Percentiles rank a stretch among this genome's conserved stretches.
Conservation (phyloP, 1,140 invertebrate species). For the Gonioctena quinquepunctata region DNA sequence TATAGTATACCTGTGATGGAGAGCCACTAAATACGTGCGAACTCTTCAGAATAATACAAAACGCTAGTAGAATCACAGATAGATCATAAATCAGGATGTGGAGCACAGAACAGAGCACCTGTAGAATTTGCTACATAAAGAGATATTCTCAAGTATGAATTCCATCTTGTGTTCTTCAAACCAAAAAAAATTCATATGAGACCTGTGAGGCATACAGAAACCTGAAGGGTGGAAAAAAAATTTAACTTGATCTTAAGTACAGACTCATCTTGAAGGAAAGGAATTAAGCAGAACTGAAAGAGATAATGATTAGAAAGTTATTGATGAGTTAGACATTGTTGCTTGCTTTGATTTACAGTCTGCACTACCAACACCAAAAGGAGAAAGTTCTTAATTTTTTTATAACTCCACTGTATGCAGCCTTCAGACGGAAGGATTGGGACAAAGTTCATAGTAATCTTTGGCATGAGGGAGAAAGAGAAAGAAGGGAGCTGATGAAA, state of each 20-base stretch:
- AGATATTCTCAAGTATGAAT: not conserved
- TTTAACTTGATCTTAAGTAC: no score
- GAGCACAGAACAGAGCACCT: no score
- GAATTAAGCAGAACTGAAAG: slow-evolving; percentile 32
- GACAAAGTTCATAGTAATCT: slow-evolving; percentile 28
- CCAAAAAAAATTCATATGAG: no score
- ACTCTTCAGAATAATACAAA: not conserved
- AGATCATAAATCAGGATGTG: no score
- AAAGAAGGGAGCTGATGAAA: slow-evolving; percentile 34
- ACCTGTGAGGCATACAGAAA: no score
- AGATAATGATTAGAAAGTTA: slow-evolving; percentile 20
- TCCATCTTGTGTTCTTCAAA: not conserved
- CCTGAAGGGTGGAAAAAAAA: no score
- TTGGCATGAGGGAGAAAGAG: slow-evolving; percentile 41
- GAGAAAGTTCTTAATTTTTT: slow-evolving; percentile 48
- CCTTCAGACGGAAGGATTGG: slow-evolving; percentile 20
- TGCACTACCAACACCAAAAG: slow-evolving; percentile 44
- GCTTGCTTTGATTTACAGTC: slow-evolving; percentile 50
- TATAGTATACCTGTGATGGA: slow-evolving; percentile 9
- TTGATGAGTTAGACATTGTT: slow-evolving; percentile 33
- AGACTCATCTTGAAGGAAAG: slow-evolving; percentile 37
- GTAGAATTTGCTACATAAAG: no score
- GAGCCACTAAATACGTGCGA: slow-evolving; percentile 31
- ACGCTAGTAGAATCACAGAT: no score
- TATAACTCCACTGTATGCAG: slow-evolving; percentile 31